phyloP scores from a whole-genome alignment of 2,113 vertebrate genomes.

The rabbit (Oryctolagus cuniculus) region DNA sequence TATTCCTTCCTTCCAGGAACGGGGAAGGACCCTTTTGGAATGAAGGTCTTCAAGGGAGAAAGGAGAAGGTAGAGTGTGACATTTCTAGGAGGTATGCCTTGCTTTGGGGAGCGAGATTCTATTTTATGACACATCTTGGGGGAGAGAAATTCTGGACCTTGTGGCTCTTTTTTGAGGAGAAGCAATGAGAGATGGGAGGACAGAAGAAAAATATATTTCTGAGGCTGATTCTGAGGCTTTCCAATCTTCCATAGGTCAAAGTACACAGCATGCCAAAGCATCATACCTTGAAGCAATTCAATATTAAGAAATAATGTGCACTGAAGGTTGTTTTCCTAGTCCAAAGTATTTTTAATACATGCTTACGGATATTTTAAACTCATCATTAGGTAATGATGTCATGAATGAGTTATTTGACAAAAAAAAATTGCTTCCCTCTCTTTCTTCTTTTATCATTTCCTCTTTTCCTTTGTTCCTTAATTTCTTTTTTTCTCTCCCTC shows the following conservation, averaged over 20 bases:
- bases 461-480: rapidly evolving
- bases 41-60: background rate
- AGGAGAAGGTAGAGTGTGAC: background rate
- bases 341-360: background rate
- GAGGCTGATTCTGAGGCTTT: background rate
- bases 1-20: background rate
- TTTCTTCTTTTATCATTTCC: background rate
- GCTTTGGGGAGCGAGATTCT: background rate
- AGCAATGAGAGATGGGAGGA: background rate
- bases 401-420: background rate
- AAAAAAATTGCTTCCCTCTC: background rate
- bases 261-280: background rate
- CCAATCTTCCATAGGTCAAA: background rate
- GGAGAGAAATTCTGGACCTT: background rate
- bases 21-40: background rate
- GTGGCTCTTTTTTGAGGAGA: background rate
- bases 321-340: background rate
- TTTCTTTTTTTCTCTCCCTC: background rate
- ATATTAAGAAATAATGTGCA: background rate
- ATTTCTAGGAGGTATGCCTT: background rate
- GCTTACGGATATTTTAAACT: background rate
- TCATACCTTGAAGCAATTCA: background rate
- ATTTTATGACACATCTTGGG: background rate
- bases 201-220: background rate
- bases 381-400: background rate